Conservation (phyloP, 1,140 invertebrate genomes). For the Sycobia sp. region DNA sequence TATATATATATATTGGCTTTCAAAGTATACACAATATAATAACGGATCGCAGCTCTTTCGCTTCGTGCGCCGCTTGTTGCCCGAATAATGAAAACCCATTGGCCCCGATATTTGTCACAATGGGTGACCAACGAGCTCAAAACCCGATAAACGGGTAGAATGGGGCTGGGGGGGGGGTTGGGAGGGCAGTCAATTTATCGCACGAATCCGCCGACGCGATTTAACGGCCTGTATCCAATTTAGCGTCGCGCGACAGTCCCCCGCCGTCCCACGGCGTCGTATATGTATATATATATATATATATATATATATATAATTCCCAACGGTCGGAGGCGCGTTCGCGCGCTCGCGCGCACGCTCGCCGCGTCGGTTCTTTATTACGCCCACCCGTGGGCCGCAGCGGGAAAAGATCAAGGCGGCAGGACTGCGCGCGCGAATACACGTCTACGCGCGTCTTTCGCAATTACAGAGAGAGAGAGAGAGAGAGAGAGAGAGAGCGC, state of each 20-base stretch:
- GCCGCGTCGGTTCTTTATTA: slow-evolving; percentile 28
- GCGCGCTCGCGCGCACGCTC: not conserved
- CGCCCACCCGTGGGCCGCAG: slow-evolving; percentile 39
- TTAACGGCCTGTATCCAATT: slow-evolving; percentile 46
- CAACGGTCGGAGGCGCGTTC: slow-evolving; percentile 29
- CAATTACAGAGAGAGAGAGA: slow-evolving; percentile 50
- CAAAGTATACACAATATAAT: too few species aligned
- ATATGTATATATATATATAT: too few species aligned
- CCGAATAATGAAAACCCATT: too few species aligned
- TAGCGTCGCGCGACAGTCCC: slow-evolving; percentile 16
- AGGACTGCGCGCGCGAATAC: slow-evolving; percentile 21
- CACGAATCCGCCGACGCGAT: slow-evolving; percentile 35
- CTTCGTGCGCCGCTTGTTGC: slow-evolving; percentile 48
- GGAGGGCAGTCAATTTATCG: not conserved
- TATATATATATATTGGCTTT: too few species aligned
- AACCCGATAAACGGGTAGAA: slow-evolving; percentile 50
- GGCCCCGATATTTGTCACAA: too few species aligned
- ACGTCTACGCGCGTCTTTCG: slow-evolving; percentile 55
- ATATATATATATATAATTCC: too few species aligned
- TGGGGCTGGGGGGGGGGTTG: slow-evolving; percentile 51
- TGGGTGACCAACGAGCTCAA: too few species aligned
- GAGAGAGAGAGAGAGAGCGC: too few species aligned
- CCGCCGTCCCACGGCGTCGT: slow-evolving; percentile 37
- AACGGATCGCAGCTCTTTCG: too few species aligned
- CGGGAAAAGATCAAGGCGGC: slow-evolving; percentile 45